Conservation (phyloP, 2,888 invertebrate genomes). For the Podotricha telesiphe region DNA sequence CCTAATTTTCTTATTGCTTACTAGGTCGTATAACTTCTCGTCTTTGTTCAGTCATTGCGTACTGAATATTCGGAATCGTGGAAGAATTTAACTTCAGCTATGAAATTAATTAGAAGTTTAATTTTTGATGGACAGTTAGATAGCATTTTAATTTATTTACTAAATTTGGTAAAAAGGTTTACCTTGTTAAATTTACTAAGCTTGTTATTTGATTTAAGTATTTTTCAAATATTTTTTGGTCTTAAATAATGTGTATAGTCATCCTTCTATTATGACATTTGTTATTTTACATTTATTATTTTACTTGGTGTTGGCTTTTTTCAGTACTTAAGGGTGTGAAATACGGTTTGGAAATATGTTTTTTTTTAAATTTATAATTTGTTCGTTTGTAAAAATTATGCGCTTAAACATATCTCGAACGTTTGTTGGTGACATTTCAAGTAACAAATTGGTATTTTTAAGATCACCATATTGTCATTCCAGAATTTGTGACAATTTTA, state of each 20-base stretch:
- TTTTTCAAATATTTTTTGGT: not conserved
- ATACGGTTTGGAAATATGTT: too few species aligned
- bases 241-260: too few species aligned
- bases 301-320: too few species aligned
- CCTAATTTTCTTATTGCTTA: not conserved
- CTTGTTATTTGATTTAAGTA: not conserved
- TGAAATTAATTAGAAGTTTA: slow-evolving; percentile 17
- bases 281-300: too few species aligned
- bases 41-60: slow-evolving; percentile 2
- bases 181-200: not conserved
- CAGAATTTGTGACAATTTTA: too few species aligned
- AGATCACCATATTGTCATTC: too few species aligned
- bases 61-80: not conserved
- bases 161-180: not conserved
- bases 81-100: not conserved
- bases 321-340: too few species aligned
- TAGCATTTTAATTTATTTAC: not conserved
- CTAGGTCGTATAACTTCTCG: not conserved
- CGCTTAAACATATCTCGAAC: too few species aligned
- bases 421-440: too few species aligned
- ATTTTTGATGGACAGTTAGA: not conserved
- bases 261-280: not conserved
- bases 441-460: too few species aligned
- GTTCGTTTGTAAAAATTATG: too few species aligned
- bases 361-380: too few species aligned